Evolutionary conservation across 2,888 invertebrate genomes (phyloP).

Genomic region (Sycophila texana): DNA sequence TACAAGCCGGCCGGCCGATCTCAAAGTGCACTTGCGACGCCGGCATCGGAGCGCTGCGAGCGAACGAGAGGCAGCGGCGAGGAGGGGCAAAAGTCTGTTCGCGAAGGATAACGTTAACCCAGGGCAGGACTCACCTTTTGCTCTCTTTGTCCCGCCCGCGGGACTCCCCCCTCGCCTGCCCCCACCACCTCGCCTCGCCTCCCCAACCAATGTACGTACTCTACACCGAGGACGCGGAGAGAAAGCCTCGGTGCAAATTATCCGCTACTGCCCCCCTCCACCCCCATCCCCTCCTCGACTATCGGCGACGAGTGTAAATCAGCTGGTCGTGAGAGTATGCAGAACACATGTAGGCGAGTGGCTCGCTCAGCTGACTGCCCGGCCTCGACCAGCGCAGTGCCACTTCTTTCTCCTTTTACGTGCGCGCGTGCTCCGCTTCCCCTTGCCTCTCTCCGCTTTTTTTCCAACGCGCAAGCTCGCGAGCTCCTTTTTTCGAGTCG

Average conservation of each 20-base stretch:
- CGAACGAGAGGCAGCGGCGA: slow-evolving; percentile 15
- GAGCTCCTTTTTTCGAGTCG: neutral
- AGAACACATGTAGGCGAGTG: neutral
- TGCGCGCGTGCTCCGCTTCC: neutral
- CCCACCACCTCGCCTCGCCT: neutral
- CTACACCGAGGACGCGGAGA: slow-evolving; percentile 21
- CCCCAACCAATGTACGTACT: slow-evolving; percentile 12
- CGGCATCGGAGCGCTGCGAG: neutral
- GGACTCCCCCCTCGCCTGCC: neutral
- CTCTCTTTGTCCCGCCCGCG: neutral
- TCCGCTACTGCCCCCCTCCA: slow-evolving; percentile 23
- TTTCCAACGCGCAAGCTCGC: neutral
- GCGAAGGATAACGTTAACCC: slow-evolving; percentile 72
- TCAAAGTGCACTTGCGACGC: too few relatives aligned
- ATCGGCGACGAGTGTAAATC: slow-evolving; percentile 58
- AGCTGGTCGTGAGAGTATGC: slow-evolving; percentile 58
- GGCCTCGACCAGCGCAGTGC: neutral
- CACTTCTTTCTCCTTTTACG: neutral
- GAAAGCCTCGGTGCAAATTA: slow-evolving; percentile 43
- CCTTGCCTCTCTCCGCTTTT: neutral
- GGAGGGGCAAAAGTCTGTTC: slow-evolving; percentile 54
- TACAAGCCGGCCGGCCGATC: too few relatives aligned
- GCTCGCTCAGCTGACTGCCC: slow-evolving; percentile 33
- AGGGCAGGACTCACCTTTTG: slow-evolving; percentile 66
- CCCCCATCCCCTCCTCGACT: neutral